phyloP scores from a whole-genome alignment of 2,797 vertebrate species.

The Macroramphosus scolopax region DNA sequence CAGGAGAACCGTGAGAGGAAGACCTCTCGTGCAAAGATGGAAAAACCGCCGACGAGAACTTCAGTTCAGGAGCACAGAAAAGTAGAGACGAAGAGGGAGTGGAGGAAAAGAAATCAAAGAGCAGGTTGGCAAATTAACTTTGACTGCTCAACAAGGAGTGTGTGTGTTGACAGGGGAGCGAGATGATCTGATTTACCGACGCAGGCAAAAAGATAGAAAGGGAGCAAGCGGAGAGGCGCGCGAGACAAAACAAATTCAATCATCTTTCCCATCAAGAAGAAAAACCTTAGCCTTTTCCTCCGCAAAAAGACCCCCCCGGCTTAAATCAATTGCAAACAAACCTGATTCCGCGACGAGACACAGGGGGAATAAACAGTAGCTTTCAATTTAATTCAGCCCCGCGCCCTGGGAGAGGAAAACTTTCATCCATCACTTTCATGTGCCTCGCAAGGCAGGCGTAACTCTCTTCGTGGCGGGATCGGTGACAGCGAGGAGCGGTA shows the following conservation, averaged over 20 bases:
- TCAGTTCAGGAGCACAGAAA: constrained; percentile 18
- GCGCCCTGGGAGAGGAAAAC: constrained; percentile 71
- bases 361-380: constrained; percentile 81
- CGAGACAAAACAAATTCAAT: constrained; percentile 81
- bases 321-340: constrained; percentile 85
- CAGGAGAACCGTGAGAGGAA: no score
- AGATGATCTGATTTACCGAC: constrained; percentile 79
- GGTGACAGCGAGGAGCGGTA: constrained; percentile 63
- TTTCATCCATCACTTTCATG: constrained; percentile 84
- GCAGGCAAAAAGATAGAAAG: constrained; percentile 59
- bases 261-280: constrained; percentile 77
- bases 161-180: constrained; percentile 76
- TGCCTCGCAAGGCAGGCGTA: constrained; percentile 52
- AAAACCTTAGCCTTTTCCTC: constrained; percentile 68
- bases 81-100: not conserved
- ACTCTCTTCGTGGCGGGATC: constrained; percentile 32
- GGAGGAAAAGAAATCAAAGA: constrained; percentile 48
- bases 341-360: constrained; percentile 68
- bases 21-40: no score
- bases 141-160: constrained; percentile 80
- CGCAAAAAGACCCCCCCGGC: constrained; percentile 66
- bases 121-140: constrained; percentile 72
- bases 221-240: constrained; percentile 57
- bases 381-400: constrained; percentile 80
- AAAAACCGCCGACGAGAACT: constrained; percentile 31